Evolutionary conservation across 2,888 invertebrate genomes (phyloP).

Genomic region (Clostera curtula): DNA sequence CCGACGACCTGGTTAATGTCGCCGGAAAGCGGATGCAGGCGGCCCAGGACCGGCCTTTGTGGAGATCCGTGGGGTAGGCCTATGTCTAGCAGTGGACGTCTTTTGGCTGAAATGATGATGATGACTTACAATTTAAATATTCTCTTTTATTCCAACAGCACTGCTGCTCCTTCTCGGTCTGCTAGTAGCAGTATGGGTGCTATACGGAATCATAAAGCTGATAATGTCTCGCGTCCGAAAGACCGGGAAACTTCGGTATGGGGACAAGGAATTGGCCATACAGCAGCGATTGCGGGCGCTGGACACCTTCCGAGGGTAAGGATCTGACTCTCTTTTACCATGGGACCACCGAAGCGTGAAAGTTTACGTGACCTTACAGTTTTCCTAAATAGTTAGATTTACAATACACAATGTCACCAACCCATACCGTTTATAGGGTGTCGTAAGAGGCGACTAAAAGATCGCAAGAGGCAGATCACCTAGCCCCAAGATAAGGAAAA

Average conservation of each 20-base stretch:
- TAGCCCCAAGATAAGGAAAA: too few relatives aligned
- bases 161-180: conserved; percentile 49
- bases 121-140: neutral
- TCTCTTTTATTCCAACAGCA: conserved; percentile 27
- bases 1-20: too few relatives aligned
- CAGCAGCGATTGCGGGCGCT: conserved; percentile 75
- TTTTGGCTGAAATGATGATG: neutral
- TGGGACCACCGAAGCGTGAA: neutral
- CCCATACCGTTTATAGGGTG: too few relatives aligned
- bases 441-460: too few relatives aligned
- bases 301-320: conserved; percentile 87
- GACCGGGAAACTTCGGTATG: conserved; percentile 63
- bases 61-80: too few relatives aligned
- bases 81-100: too few relatives aligned
- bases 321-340: neutral
- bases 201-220: conserved; percentile 50
- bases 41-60: too few relatives aligned
- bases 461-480: too few relatives aligned
- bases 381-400: too few relatives aligned
- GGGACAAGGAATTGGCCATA: conserved; percentile 65
- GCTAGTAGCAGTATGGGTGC: conserved; percentile 47
- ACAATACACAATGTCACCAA: too few relatives aligned
- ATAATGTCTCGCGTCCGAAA: conserved; percentile 57
- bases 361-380: neutral
- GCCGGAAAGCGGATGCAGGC: too few relatives aligned